phyloP scores from a whole-genome alignment of 1,140 invertebrate species.

The Contarinia nasturtii region DNA sequence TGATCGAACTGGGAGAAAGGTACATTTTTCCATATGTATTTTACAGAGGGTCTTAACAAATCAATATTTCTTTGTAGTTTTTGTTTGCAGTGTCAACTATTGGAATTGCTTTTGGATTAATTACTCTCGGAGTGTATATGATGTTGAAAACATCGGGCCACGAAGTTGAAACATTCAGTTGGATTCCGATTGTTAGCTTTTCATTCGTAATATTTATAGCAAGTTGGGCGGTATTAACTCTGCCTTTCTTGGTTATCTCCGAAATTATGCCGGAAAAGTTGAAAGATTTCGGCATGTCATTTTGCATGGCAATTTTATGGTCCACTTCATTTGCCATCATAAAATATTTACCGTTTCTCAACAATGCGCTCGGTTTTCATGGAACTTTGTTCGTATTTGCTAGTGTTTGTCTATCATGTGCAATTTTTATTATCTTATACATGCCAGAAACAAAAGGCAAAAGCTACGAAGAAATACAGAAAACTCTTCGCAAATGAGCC shows the following conservation, averaged over 20 bases:
- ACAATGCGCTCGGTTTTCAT: slow-evolving; percentile 12
- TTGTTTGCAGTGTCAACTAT: not conserved
- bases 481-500: no score
- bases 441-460: slow-evolving; percentile 69
- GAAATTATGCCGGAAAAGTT: slow-evolving; percentile 18
- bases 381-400: slow-evolving; percentile 16
- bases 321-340: slow-evolving; percentile 8
- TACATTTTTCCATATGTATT: slow-evolving; percentile 5
- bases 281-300: slow-evolving; percentile 12
- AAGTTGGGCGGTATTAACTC: slow-evolving; percentile 12
- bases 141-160: not conserved
- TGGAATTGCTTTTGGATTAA: not conserved
- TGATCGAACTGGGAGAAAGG: slow-evolving; percentile 28
- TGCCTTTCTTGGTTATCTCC: slow-evolving; percentile 17
- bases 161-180: slow-evolving; percentile 5
- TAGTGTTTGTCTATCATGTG: slow-evolving; percentile 6
- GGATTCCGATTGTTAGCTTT: slow-evolving; percentile 17
- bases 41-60: no score
- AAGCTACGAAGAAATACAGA: slow-evolving; percentile 48
- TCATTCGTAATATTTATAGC: slow-evolving; percentile 17
- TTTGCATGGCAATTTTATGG: slow-evolving; percentile 14
- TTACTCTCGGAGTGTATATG: not conserved
- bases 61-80: not conserved
- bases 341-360: slow-evolving; percentile 10
- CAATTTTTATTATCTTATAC: slow-evolving; percentile 1